phyloP scores from a whole-genome alignment of 2,888 invertebrate genomes.

The Parascotia fuliginaria region DNA sequence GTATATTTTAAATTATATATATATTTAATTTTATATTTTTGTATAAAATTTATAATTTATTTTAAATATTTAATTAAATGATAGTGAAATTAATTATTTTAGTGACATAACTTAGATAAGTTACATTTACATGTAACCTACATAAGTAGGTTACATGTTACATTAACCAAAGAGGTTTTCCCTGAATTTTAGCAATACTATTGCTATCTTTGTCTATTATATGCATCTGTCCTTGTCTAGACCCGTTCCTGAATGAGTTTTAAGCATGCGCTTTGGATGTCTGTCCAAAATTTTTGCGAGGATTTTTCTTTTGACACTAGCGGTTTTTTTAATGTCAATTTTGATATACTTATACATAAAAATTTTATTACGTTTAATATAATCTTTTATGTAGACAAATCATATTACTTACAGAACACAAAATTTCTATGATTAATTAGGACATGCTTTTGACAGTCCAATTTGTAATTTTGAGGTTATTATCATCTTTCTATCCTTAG shows the following conservation, averaged over 20 bases:
- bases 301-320: conserved; percentile 27
- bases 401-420: too few relatives aligned
- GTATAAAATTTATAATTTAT: conserved; percentile 3
- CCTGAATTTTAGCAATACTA: conserved; percentile 64
- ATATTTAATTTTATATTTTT: conserved; percentile 4
- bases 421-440: too few relatives aligned
- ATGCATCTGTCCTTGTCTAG: conserved; percentile 53
- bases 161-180: conserved; percentile 56
- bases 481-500: too few relatives aligned
- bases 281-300: conserved; percentile 30
- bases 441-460: too few relatives aligned
- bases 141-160: conserved; percentile 38
- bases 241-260: conserved; percentile 72
- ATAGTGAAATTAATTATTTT: conserved; percentile 33
- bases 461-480: too few relatives aligned
- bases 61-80: conserved; percentile 31
- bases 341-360: conserved; percentile 16
- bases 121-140: too few relatives aligned
- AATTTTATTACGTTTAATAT: conserved; percentile 37
- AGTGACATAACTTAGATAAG: conserved; percentile 62
- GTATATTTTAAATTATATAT: conserved; percentile 14
- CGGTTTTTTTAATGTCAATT: conserved; percentile 28
- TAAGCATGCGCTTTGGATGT: conserved; percentile 69
- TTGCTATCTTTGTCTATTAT: conserved; percentile 49
- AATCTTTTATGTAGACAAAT: too few relatives aligned